phyloP scores from a whole-genome alignment of 2,888 invertebrate genomes.

The Ceraclea dissimilis region DNA sequence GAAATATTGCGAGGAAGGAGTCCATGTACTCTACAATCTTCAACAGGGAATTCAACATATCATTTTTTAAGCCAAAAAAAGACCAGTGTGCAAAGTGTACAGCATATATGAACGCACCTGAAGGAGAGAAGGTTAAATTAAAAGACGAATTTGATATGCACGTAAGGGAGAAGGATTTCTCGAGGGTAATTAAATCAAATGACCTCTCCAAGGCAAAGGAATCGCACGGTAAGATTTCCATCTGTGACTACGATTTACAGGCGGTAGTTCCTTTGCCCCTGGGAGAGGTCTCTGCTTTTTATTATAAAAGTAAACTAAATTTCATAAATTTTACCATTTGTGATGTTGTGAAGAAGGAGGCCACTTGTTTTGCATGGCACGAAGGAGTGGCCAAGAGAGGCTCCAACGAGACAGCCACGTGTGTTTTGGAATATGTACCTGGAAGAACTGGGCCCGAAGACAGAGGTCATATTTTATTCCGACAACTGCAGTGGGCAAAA shows the following conservation, averaged over 20 bases:
- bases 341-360: background rate
- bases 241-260: background rate
- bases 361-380: background rate
- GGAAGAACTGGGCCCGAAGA: background rate
- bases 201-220: background rate
- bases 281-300: background rate
- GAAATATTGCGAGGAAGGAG: background rate
- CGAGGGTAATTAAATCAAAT: background rate
- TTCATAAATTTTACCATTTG: background rate
- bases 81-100: background rate
- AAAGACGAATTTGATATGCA: background rate
- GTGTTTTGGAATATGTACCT: background rate
- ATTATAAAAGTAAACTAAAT: background rate
- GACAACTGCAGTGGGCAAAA: slow-evolving; percentile 11
- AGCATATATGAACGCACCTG: background rate
- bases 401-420: background rate
- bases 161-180: background rate
- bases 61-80: background rate
- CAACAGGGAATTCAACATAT: background rate
- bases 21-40: background rate
- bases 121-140: background rate
- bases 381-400: background rate
- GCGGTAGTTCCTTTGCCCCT: background rate
- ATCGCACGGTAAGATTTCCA: background rate
- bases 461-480: slow-evolving; percentile 7